Evolutionary conservation across 2,113 vertebrate species (phyloP).

Genomic region (Pseudonaja textilis): DNA sequence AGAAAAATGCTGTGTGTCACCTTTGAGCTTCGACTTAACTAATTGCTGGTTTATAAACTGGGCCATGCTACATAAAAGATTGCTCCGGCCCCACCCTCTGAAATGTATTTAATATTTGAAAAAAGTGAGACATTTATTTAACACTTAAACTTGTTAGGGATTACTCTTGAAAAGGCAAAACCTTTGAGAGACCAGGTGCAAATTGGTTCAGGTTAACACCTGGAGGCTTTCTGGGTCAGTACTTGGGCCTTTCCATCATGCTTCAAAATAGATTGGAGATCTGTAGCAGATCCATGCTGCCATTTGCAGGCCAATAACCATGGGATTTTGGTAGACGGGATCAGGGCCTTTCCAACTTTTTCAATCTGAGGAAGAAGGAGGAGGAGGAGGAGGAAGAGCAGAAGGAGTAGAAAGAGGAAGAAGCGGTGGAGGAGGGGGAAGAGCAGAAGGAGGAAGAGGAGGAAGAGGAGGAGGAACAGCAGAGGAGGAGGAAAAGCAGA

Average conservation of each 20-base stretch:
- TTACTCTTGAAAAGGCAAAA: background rate
- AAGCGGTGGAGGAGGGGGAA: background rate
- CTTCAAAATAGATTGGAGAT: background rate
- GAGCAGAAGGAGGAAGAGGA: background rate
- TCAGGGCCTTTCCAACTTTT: background rate
- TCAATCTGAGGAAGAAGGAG: background rate
- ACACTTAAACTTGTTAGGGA: background rate
- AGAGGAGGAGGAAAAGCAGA: background rate
- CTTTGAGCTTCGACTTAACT: background rate
- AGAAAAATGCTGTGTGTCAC: background rate
- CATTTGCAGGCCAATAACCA: background rate
- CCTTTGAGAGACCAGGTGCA: background rate
- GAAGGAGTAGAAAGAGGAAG: too few relatives aligned
- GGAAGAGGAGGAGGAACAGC: too few relatives aligned
- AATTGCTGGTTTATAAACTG: background rate
- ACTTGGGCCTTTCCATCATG: background rate
- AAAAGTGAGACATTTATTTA: background rate
- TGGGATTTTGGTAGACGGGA: background rate
- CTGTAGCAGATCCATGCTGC: background rate
- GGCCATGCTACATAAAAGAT: background rate
- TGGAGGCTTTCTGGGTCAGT: background rate
- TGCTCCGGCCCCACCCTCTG: background rate
- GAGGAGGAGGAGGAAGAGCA: too few relatives aligned
- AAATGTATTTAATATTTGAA: background rate
- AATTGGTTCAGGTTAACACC: background rate